Conservation (phyloP, 1,140 invertebrate species). For the Elysia chlorotica region DNA sequence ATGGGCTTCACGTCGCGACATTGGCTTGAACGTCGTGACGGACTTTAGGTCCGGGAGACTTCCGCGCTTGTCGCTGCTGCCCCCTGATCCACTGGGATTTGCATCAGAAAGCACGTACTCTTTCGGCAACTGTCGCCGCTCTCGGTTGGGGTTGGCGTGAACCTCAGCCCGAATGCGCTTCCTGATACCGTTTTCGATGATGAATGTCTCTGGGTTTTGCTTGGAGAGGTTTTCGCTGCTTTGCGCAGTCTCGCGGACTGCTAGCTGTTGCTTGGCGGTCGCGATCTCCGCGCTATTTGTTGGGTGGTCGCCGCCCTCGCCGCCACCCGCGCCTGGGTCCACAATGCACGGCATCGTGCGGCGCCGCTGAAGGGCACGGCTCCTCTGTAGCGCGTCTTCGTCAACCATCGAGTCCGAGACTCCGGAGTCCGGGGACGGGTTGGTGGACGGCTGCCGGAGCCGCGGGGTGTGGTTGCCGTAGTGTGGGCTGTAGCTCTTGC, state of each 20-base stretch:
- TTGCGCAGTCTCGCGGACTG: conserved; percentile 44
- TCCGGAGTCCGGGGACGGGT: conserved; percentile 62
- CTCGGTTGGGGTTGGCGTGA: conserved; percentile 55
- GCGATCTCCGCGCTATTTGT: not conserved
- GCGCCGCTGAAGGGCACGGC: conserved; percentile 47
- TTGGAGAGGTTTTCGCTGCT: conserved; percentile 53
- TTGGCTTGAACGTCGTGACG: conserved; percentile 69
- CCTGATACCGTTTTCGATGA: conserved; percentile 62
- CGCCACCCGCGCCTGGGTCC: no score
- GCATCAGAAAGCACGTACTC: conserved; percentile 83
- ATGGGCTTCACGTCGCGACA: conserved; percentile 94
- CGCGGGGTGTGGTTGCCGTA: conserved; percentile 24
- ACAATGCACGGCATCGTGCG: conserved; percentile 58
- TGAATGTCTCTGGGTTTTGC: conserved; percentile 57
- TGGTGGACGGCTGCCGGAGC: conserved; percentile 31
- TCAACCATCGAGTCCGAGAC: conserved; percentile 59
- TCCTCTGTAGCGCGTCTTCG: conserved; percentile 37
- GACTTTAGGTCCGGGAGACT: conserved; percentile 87
- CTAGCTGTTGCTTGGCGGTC: conserved; percentile 29
- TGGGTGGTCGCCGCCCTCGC: conserved; percentile 4
- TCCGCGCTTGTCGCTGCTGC: conserved; percentile 50
- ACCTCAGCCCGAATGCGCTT: conserved; percentile 56
- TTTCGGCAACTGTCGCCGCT: conserved; percentile 40
- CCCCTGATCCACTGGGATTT: conserved; percentile 52
- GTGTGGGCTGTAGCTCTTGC: conserved; percentile 20